These are phyloP conservation scores for Cataglyphis altisquamis DNA, from an alignment of 2,888 invertebrate genomes.

Conservation along the genomic window DNA sequence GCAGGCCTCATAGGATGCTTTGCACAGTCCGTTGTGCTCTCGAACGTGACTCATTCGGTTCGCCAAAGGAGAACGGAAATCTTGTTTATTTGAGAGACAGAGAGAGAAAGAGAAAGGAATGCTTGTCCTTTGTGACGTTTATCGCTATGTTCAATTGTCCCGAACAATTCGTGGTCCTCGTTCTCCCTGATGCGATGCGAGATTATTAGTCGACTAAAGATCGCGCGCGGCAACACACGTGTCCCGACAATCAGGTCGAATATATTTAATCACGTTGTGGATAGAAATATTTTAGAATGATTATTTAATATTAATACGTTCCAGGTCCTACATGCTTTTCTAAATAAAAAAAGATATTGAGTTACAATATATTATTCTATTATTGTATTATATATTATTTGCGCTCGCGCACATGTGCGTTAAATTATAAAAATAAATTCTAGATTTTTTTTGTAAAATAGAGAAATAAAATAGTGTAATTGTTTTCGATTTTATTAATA, in stretches of 20 bases:
- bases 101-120: conserved; percentile 51
- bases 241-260: conserved; percentile 52
- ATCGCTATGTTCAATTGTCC: conserved; percentile 24
- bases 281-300: conserved; percentile 9
- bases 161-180: conserved; percentile 26
- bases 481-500: background rate
- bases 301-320: background rate
- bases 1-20: conserved; percentile 44
- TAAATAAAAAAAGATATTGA: too few species aligned
- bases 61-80: conserved; percentile 57
- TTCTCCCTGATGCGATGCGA: conserved; percentile 32
- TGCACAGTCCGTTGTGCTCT: conserved; percentile 61
- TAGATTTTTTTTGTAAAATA: background rate
- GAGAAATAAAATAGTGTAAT: background rate
- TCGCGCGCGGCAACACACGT: conserved; percentile 15
- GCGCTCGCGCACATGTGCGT: background rate
- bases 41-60: conserved; percentile 64
- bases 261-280: conserved; percentile 8
- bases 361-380: too few species aligned
- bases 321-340: background rate
- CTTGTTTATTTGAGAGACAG: conserved; percentile 70
- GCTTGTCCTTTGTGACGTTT: conserved; percentile 51
- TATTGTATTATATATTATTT: background rate
- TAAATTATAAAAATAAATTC: background rate
- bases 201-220: conserved; percentile 31